Evolutionary conservation across 30 jellyfish, hydroid and myxozoan species (phyloP).

Genomic region (Pelagia noctiluca): DNA sequence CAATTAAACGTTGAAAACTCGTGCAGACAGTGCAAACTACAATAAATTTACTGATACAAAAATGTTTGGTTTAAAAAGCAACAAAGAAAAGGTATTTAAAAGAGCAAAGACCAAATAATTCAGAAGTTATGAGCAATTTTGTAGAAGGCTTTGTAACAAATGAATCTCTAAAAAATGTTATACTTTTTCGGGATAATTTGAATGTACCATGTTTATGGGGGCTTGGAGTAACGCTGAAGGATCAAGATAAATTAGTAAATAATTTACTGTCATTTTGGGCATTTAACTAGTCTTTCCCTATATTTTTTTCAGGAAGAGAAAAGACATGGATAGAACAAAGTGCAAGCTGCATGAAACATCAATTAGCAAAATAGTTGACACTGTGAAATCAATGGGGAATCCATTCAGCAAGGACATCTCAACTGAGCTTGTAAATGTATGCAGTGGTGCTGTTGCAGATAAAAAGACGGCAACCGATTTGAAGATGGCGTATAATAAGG

Average conservation of each 20-base stretch:
- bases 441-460: constrained; percentile 57
- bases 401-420: constrained; percentile 23
- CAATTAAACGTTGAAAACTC: no score
- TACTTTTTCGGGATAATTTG: no score
- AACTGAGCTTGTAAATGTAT: background rate
- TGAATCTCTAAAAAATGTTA: no score
- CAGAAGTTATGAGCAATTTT: background rate
- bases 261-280: no score
- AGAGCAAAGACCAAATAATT: no score
- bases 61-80: no score
- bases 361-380: background rate
- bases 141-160: background rate
- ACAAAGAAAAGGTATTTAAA: no score
- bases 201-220: no score
- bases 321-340: constrained; percentile 38
- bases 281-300: background rate
- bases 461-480: constrained; percentile 6
- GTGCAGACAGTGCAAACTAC: no score
- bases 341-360: constrained; percentile 7
- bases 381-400: constrained; percentile 38
- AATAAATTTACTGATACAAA: no score
- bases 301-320: background rate
- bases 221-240: no score
- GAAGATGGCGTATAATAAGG: constrained; percentile 9
- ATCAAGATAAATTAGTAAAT: no score